These are phyloP conservation scores for Chascanopsetta lugubris DNA, from an alignment of 2,113 vertebrate genomes.

Conservation along the genomic window DNA sequence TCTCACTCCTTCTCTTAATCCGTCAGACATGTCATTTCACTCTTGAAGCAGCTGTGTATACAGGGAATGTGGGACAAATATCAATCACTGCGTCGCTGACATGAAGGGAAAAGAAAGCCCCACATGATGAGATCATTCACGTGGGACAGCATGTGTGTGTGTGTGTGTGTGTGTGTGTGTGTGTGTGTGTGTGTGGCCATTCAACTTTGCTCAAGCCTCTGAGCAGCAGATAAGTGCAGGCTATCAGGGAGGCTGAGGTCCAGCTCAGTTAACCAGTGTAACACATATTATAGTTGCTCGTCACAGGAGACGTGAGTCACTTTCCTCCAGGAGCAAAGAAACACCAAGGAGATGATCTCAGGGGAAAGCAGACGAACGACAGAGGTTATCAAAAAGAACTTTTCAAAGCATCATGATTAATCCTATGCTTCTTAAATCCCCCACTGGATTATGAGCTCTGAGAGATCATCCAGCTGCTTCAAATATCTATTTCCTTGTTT, in stretches of 20 bases:
- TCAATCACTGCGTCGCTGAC: slow-evolving; percentile 26
- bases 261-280: neutral
- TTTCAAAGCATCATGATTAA: neutral
- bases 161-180: slow-evolving; percentile 12
- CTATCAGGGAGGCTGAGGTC: neutral
- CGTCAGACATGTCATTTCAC: neutral
- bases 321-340: neutral
- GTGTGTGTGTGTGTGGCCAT: slow-evolving; percentile 5
- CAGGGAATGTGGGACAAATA: neutral
- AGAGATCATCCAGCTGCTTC: slow-evolving; percentile 14
- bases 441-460: slow-evolving; percentile 5
- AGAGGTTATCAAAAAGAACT: neutral
- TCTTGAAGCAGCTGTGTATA: no score
- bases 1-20: neutral
- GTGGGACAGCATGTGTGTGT: slow-evolving; percentile 1
- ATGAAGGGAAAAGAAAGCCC: slow-evolving; percentile 19
- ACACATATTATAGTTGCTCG: neutral
- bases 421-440: neutral
- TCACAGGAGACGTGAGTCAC: slow-evolving; percentile 14
- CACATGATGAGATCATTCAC: slow-evolving; percentile 43
- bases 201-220: slow-evolving; percentile 19
- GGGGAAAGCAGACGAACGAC: neutral
- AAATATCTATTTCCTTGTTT: slow-evolving; percentile 28
- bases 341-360: neutral
- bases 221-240: slow-evolving; percentile 30